phyloP scores from a whole-genome alignment of 2,888 invertebrate species.

The Spilarctia lutea region DNA sequence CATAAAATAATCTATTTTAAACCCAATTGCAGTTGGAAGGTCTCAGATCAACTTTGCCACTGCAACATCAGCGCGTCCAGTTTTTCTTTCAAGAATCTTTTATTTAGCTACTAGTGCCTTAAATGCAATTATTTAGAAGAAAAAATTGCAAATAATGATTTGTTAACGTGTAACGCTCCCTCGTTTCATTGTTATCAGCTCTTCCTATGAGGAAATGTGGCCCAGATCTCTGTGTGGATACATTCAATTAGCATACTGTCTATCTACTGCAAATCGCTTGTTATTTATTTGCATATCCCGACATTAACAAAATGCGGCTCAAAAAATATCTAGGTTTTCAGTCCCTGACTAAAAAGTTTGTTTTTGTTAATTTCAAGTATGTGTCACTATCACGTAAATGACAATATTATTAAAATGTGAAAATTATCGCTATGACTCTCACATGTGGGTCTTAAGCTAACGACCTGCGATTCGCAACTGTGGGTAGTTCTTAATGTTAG shows the following conservation, averaged over 20 bases:
- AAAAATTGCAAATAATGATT: slow-evolving; percentile 15
- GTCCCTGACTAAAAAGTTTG: neutral
- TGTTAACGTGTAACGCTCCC: slow-evolving; percentile 53
- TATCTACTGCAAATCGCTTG: slow-evolving; percentile 56
- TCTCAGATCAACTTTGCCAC: neutral
- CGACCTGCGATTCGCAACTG: slow-evolving; percentile 71
- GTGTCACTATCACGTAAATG: neutral
- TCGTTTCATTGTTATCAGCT: slow-evolving; percentile 76
- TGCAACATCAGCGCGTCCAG: neutral
- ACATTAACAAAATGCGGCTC: slow-evolving; percentile 43
- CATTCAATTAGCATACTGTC: slow-evolving; percentile 64
- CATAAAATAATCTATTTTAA: neutral
- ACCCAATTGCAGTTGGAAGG: neutral
- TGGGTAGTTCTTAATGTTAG: slow-evolving; percentile 52
- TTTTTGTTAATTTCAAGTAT: neutral
- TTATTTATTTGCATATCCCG: slow-evolving; percentile 57
- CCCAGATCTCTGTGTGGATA: slow-evolving; percentile 69
- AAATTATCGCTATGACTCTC: slow-evolving; percentile 49
- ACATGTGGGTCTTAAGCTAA: slow-evolving; percentile 67
- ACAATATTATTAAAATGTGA: neutral
- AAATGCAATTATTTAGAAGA: neutral
- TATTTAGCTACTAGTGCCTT: neutral
- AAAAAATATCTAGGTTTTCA: slow-evolving; percentile 41
- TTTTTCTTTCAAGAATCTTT: neutral
- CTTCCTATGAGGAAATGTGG: slow-evolving; percentile 73